Evolutionary conservation across 2,113 vertebrate genomes (phyloP), one percentile per base, ranked within the genome.

Genomic region (Lophochroa leadbeateri): DNA sequence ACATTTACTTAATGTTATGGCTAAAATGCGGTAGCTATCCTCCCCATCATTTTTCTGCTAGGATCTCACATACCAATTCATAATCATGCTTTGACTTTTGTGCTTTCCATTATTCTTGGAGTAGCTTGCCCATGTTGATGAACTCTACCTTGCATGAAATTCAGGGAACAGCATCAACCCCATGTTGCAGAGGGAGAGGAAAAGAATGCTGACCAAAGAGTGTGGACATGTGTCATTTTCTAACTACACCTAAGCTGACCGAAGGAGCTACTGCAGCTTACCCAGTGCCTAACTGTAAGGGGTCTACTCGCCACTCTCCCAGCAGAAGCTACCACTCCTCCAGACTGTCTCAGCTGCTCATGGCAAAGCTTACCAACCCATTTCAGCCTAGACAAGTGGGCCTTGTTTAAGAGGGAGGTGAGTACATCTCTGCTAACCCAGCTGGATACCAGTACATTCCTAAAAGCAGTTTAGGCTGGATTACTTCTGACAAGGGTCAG

Each of bases 231-330:
- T 50, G 53, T 39, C 39, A 49, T 43, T 31, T 78, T 83, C 67
- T 71, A 77, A 16, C 20, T 35, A 11, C 7, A 23, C 29, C 29
- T 21, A 27, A 50, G 11, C 37, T 53, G 60, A 31, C 28, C 78
- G 70, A 82, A 52, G 60, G 43, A 88, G n/a, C 17, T 86, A 25
- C 60, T 37, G 75, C 49, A 65, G 16, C 33, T 68, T 55, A 41
- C 8, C 6, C 27, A 21, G 33, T 25, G 23, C 53, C 0, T 58
- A 58, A n/a, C 21, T 35, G 33, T 35, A 58, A 58, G 33, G 0
- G 1, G 29, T 64, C 0, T 4, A 70, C 44, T 49, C 43, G 9
- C 18, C 10, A 3, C 37, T 67, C 39, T 83, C 76, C 41, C n/a
- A 75, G n/a, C 7, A 93, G 72, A 71, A 71, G 9, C 50, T 70